phyloP scores from a whole-genome alignment of 2,113 vertebrate species.

The Coptodon rendalli region DNA sequence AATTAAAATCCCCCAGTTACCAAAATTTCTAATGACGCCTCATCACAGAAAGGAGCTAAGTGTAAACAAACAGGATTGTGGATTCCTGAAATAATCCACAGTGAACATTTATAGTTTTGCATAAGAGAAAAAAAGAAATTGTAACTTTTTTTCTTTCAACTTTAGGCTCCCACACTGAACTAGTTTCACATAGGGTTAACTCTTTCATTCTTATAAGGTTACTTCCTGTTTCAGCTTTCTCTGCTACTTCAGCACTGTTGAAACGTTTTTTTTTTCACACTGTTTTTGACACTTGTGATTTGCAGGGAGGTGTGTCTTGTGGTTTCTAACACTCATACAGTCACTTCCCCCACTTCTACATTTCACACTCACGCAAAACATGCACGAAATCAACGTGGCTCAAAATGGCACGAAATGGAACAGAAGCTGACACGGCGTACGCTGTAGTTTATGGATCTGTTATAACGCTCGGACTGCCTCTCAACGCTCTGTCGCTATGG shows the following conservation, averaged over 20 bases:
- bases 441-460: slow-evolving; percentile 36
- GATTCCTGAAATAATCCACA: background rate
- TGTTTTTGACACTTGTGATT: background rate
- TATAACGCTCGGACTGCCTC: slow-evolving; percentile 40
- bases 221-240: slow-evolving; percentile 29
- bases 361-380: background rate
- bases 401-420: background rate
- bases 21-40: background rate
- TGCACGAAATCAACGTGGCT: background rate
- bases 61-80: background rate
- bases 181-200: background rate
- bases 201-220: background rate
- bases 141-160: background rate
- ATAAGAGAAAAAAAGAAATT: background rate
- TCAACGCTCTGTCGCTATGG: slow-evolving; percentile 54
- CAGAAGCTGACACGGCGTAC: background rate
- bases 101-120: background rate
- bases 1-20: background rate
- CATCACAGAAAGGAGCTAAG: background rate
- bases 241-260: background rate
- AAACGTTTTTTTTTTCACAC: background rate
- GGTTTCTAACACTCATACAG: background rate
- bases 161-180: background rate
- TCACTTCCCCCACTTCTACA: background rate
- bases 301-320: background rate